Evolutionary conservation across 2,113 vertebrate genomes (phyloP).

Genomic region (Gopherus flavomarginatus): DNA sequence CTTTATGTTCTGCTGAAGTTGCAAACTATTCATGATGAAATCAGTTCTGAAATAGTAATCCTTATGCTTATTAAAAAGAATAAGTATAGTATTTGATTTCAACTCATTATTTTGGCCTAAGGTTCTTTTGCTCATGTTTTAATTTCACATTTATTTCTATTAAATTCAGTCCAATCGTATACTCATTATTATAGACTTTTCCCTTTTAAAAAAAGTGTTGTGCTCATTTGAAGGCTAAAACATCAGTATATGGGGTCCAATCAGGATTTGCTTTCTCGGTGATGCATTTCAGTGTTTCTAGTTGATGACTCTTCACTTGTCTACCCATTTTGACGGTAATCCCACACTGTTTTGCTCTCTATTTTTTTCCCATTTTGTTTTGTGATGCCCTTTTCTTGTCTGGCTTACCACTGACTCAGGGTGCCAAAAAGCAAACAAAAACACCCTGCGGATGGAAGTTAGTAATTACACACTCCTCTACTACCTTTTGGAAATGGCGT

Average conservation of each 20-base stretch:
- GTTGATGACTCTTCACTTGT: neutral
- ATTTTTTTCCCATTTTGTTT: neutral
- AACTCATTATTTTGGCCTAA: slow-evolving; percentile 8
- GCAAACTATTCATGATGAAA: neutral
- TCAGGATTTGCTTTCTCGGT: neutral
- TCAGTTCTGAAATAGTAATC: neutral
- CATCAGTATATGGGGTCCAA: neutral
- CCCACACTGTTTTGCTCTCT: neutral
- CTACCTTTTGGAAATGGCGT: neutral
- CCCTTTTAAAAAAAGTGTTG: neutral
- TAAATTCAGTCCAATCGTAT: too few relatives aligned
- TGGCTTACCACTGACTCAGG: neutral
- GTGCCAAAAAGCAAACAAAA: neutral
- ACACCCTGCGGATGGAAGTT: neutral
- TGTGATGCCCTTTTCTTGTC: rapidly evolving
- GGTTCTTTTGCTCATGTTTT: neutral
- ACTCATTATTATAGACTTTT: neutral
- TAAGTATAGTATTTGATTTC: neutral
- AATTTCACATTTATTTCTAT: neutral
- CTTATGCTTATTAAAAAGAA: neutral
- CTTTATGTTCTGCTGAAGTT: slow-evolving; percentile 12
- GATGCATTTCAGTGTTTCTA: neutral
- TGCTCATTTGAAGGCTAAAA: neutral
- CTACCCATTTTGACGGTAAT: neutral
- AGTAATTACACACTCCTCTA: neutral